Conservation (phyloP, 2,888 invertebrate genomes). For the Anticlea derivata region DNA sequence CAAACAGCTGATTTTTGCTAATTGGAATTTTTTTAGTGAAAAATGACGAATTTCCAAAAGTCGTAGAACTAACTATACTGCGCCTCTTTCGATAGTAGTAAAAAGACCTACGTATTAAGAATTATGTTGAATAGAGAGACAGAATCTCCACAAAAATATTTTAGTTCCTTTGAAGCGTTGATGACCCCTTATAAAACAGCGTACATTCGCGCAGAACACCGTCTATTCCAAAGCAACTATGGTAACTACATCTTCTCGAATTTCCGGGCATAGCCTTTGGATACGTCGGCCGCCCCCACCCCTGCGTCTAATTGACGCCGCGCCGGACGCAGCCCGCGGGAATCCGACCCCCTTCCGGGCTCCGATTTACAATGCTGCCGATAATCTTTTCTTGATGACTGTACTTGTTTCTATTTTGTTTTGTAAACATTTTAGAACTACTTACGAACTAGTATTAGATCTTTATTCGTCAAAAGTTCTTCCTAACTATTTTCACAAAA, state of each 20-base stretch:
- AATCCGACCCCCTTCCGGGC: slow-evolving; percentile 63
- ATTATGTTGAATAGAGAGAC: too few relatives aligned
- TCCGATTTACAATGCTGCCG: slow-evolving; percentile 76
- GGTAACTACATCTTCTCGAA: slow-evolving; percentile 52
- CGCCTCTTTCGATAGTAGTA: too few relatives aligned
- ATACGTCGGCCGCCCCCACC: slow-evolving; percentile 50
- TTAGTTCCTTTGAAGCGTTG: neutral
- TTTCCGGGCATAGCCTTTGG: slow-evolving; percentile 70
- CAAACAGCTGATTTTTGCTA: too few relatives aligned
- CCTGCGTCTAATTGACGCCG: slow-evolving; percentile 77
- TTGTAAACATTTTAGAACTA: neutral
- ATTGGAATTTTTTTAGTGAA: too few relatives aligned
- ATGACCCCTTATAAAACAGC: slow-evolving; percentile 1
- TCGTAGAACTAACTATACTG: too few relatives aligned
- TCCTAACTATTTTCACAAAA: too few relatives aligned
- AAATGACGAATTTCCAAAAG: too few relatives aligned
- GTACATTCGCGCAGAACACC: slow-evolving; percentile 6
- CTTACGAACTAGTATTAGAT: too few relatives aligned
- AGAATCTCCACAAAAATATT: neutral
- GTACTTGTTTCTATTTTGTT: slow-evolving; percentile 11
- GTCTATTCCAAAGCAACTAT: slow-evolving; percentile 17
- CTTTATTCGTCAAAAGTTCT: too few relatives aligned
- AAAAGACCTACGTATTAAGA: too few relatives aligned
- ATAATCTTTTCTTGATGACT: slow-evolving; percentile 81
- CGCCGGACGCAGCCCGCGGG: slow-evolving; percentile 75